Evolutionary conservation across 2,113 vertebrate genomes (phyloP), one percentile per base, ranked within the genome.

Genomic region (Xiphophorus hellerii): DNA sequence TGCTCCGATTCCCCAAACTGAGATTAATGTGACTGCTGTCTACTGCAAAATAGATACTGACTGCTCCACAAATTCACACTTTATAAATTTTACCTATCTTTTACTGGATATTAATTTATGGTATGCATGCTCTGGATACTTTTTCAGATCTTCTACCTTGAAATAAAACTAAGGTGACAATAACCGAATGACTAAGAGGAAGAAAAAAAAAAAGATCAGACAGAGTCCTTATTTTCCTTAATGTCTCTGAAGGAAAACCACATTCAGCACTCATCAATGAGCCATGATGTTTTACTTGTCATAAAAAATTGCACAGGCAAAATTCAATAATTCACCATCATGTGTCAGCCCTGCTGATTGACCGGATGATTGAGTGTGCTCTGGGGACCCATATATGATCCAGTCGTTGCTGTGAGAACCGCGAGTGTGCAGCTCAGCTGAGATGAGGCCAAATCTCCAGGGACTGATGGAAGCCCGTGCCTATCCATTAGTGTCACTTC

Each of bases 401-500:
- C 76, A 64, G 78, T 71, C 64, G 74, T 71, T 58, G n/a, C 44
- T 15, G 73, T 81, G 77, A 87, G 81, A 62, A 74, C 71, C 62
- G 42, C 76, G 0, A 58, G 66, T 58, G 58, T 80, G 84, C 82
- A 76, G 78, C 78, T 89, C 88, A 76, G 84, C 82, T 87, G 87
- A 83, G 85, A 83, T 84, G 81, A 73, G 72, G 74, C 72, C 42
- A 48, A 66, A 48, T 79, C 89, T 78, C 78, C 3, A 9, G 88
- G 85, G 89, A 71, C 71, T 63, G 54, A 81, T 69, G 73, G 83
- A 76, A 83, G 76, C 84, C 88, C 78, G n/a, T 65, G 84, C 69
- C 86, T 81, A 81, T 87, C 84, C 80, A 91, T 92, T 90, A 90
- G 88, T 90, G 92, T 92, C 90, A 88, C 66, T 22, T 74, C 10